These are phyloP conservation scores for Galendromus occidentalis DNA, from an alignment of 1,140 invertebrate genomes.

Conservation along the genomic window DNA sequence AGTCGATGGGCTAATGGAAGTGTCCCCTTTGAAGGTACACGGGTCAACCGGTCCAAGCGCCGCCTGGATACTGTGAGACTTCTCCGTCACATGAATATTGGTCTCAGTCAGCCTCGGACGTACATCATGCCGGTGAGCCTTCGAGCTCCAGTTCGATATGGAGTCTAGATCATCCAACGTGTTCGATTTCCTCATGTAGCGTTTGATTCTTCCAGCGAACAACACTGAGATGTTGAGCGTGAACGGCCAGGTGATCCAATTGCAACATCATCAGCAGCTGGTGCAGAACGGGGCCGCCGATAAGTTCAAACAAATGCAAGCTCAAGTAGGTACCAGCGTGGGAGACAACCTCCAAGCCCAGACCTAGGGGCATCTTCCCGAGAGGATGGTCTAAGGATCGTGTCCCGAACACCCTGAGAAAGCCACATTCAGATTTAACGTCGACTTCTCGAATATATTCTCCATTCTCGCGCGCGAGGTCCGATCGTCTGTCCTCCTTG, in stretches of 20 bases:
- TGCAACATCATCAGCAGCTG: not conserved
- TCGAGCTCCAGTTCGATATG: not conserved
- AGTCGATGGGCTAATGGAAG: not conserved
- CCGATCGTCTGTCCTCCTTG: no score
- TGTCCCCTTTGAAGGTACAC: conserved; percentile 40
- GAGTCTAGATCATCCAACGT: not conserved
- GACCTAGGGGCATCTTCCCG: no score
- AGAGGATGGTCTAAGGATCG: no score
- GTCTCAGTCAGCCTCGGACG: conserved; percentile 23
- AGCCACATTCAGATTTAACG: no score
- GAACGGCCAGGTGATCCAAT: not conserved
- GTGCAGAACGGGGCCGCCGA: not conserved
- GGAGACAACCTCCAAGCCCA: no score
- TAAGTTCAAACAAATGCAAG: not conserved
- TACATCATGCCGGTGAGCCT: not conserved
- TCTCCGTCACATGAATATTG: conserved; percentile 81
- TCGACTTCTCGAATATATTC: no score
- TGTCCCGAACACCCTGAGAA: no score
- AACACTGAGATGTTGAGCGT: not conserved
- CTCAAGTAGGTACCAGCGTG: not conserved
- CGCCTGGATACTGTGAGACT: conserved; percentile 63
- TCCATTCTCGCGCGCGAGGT: no score
- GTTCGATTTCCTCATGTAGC: not conserved
- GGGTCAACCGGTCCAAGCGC: conserved; percentile 54
- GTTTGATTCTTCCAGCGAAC: not conserved